Conservation (phyloP, 2,113 vertebrate species). For the Paratilapia polleni region DNA sequence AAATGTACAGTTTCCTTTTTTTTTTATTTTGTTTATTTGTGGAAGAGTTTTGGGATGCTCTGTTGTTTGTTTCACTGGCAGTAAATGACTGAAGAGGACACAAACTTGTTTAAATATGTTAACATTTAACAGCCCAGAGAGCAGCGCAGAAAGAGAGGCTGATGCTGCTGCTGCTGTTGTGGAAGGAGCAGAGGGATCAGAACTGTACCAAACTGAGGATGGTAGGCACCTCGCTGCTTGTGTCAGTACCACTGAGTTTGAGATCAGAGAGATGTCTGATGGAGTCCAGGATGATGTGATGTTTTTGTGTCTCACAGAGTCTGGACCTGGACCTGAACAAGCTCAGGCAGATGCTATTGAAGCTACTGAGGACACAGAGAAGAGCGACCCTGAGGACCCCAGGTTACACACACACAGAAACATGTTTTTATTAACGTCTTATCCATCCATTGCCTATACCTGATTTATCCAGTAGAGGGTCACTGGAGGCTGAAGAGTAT, state of each 20-base stretch:
- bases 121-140: constrained; percentile 43
- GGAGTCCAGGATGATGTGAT: neutral
- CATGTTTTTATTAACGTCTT: neutral
- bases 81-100: neutral
- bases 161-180: neutral
- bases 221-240: constrained; percentile 20
- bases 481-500: too few relatives aligned
- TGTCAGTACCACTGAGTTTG: neutral
- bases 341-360: neutral
- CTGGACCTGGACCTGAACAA: constrained; percentile 7
- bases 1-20: too few relatives aligned
- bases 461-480: too few relatives aligned
- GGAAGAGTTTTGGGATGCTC: neutral
- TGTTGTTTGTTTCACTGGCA: neutral
- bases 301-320: constrained; percentile 17
- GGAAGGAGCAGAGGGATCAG: constrained; percentile 20
- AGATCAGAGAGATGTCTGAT: neutral
- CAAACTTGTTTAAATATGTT: neutral
- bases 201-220: constrained; percentile 42
- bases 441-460: neutral
- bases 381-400: constrained; percentile 52
- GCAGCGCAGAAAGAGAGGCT: constrained; percentile 4
- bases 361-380: constrained; percentile 47
- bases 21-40: too few relatives aligned
- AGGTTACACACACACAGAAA: constrained; percentile 27